A percentile compares a stretch with the other conserved stretches of the same genome.
Conservation (phyloP, 53 echinoderm and acorn worm genomes). For the Actinopyga echinites region DNA sequence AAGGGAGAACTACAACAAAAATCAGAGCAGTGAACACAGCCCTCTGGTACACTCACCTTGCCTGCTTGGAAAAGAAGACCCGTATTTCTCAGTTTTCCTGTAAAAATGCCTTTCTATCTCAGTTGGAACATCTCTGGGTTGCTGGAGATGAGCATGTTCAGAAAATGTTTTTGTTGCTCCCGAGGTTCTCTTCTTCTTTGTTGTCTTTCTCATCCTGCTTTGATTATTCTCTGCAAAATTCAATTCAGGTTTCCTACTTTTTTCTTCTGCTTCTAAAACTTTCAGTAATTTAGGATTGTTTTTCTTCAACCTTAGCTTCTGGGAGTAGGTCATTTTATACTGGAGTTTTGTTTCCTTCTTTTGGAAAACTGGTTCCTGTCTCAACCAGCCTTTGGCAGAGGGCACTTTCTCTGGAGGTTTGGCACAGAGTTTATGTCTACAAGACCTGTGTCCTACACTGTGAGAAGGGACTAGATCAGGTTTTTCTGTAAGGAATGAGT, state of each 20-base stretch:
- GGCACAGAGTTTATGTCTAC: conserved; percentile 76
- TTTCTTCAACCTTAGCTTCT: conserved; percentile 81
- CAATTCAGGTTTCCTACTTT: conserved; percentile 26
- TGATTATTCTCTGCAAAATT: conserved; percentile 1
- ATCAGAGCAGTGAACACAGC: too few relatives aligned
- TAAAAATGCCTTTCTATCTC: conserved; percentile 62
- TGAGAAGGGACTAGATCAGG: neutral
- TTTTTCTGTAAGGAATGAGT: neutral
- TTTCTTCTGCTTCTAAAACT: conserved; percentile 62
- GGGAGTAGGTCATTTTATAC: conserved; percentile 90
- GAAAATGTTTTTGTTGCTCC: neutral
- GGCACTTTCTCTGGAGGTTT: conserved; percentile 69
- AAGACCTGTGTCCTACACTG: conserved; percentile 47
- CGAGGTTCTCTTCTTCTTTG: neutral
- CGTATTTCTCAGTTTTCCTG: neutral
- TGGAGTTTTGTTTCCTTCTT: conserved; percentile 63
- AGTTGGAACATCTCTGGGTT: conserved; percentile 55
- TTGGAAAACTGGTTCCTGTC: conserved; percentile 66
- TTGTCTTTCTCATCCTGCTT: neutral
- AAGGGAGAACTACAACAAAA: too few relatives aligned
- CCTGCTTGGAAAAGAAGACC: too few relatives aligned
- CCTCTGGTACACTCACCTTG: too few relatives aligned
- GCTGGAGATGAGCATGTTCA: neutral
- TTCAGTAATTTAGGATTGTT: conserved; percentile 86
- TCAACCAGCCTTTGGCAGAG: conserved; percentile 72